Evolutionary conservation across 2,113 vertebrate species (phyloP), one percentile per base, ranked within the genome.

Genomic region (Lycaon pictus): DNA sequence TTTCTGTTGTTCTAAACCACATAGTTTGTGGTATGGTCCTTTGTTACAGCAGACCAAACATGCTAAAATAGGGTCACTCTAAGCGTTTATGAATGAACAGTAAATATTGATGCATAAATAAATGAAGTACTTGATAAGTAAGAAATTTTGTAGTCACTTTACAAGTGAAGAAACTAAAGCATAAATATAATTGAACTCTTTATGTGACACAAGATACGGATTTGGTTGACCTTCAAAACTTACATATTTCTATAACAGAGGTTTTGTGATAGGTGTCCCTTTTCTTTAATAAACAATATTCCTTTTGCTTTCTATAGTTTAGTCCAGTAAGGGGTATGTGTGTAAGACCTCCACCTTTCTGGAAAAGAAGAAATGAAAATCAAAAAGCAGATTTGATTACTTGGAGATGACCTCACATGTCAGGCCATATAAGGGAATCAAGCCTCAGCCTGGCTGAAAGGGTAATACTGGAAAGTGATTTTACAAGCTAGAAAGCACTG

Each of bases 321-420:
- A 87, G 13, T 17, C 22, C 53, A 65, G 71, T 51, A 84, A 53
- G n/a, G 17, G 7, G 3, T 48, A 92, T 25, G 32, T 77, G 5
- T 85, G 53, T 77, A 88, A 87, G 67, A 37, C 19, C 22, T 93
- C 60, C 84, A 63, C 6, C 20, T 93, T 85, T 0, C 35, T 88
- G 25, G 32, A 81, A 92, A 53, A 92, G 48, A 88, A 79, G 43
- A 95, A 95, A 63, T 16, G n/a, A 60, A 96, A 95, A 92, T 96
- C 25, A 95, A 58, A 85, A 4, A 43, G 2, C 19, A 95, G 71
- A 83, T 17, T 1, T 89, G 67, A 83, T 12, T 80, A 63, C 56
- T 74, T 82, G 62, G 20, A 91, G 27, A 35, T 86, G 55, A 95
- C 43, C 81, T 81, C 11, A 84, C 35, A 56, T 93, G n/a, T 96